phyloP scores from a whole-genome alignment of 2,113 vertebrate species.

The Pseudolaguvia tuberculata region DNA sequence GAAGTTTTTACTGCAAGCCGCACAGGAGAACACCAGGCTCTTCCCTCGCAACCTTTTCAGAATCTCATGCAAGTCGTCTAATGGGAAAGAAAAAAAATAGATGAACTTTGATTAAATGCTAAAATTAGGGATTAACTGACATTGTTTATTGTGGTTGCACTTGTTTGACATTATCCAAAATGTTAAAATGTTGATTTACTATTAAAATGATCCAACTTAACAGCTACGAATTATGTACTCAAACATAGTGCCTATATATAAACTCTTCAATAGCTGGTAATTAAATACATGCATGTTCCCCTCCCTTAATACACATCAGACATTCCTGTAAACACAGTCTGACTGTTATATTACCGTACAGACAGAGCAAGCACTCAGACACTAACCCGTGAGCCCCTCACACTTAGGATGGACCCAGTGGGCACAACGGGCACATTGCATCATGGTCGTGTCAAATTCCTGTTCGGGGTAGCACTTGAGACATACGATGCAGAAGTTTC shows the following conservation, averaged over 20 bases:
- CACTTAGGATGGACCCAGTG: slow-evolving; percentile 87
- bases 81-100: background rate
- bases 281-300: background rate
- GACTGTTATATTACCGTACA: background rate
- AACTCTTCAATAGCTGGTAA: no score
- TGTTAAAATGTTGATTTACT: no score
- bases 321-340: background rate
- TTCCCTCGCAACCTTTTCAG: slow-evolving; percentile 68
- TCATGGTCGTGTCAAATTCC: slow-evolving; percentile 75
- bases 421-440: slow-evolving; percentile 78
- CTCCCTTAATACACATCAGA: background rate
- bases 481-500: slow-evolving; percentile 83
- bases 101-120: background rate
- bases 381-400: slow-evolving; percentile 78
- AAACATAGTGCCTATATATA: no score
- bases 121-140: no score
- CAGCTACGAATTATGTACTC: no score
- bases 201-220: no score
- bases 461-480: slow-evolving; percentile 78
- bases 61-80: slow-evolving; percentile 81
- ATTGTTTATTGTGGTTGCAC: no score
- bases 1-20: slow-evolving; percentile 67
- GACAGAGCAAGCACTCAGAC: background rate
- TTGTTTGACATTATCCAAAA: no score
- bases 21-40: slow-evolving; percentile 73